Conservation (phyloP, 30 jellyfish, hydroid and myxozoan species). For the Hydra vulgaris region DNA sequence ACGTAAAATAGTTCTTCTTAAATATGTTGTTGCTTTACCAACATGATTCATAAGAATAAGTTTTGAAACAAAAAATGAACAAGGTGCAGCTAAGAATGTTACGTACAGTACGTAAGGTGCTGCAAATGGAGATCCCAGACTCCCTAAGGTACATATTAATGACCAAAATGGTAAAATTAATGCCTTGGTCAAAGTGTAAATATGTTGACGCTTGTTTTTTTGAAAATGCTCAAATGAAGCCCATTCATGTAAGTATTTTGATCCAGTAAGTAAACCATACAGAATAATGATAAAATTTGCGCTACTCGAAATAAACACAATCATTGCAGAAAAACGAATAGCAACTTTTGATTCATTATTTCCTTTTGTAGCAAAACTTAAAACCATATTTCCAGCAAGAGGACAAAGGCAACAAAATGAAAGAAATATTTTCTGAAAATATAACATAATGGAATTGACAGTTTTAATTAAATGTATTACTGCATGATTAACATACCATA, state of each 20-base stretch:
- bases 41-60: constrained; percentile 18
- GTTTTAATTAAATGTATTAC: constrained; percentile 17
- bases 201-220: background rate
- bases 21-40: too few relatives aligned
- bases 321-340: constrained; percentile 8
- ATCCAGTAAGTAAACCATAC: background rate
- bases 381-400: constrained; percentile 8
- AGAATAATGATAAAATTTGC: background rate
- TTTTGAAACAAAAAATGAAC: constrained; percentile 13
- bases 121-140: constrained; percentile 6
- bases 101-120: constrained; percentile 4
- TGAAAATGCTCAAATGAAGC: background rate
- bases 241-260: constrained; percentile 23
- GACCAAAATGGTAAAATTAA: constrained; percentile 26
- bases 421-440: constrained; percentile 18
- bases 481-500: constrained; percentile 31
- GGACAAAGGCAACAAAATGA: constrained; percentile 29
- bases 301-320: constrained; percentile 7
- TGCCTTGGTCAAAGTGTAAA: constrained; percentile 6
- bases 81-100: background rate
- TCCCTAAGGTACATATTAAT: constrained; percentile 3
- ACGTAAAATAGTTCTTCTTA: too few relatives aligned
- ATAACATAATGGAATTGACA: background rate
- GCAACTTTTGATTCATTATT: constrained; percentile 5
- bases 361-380: background rate